These are phyloP conservation scores for Solenodon paradoxus DNA, from an alignment of 2,113 vertebrate species.

Conservation along the genomic window DNA sequence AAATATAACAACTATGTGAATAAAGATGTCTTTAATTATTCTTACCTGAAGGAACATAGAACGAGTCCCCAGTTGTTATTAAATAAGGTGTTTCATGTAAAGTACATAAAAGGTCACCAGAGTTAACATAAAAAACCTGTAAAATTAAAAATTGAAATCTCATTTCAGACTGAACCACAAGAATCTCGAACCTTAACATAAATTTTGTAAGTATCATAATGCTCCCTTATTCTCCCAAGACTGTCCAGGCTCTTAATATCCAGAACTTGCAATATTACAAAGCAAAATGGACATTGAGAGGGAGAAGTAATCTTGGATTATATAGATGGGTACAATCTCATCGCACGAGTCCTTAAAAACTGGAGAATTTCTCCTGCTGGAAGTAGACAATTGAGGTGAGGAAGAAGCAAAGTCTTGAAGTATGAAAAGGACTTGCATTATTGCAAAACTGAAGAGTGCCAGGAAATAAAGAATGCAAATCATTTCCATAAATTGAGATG, in stretches of 20 bases:
- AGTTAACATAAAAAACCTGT: constrained; percentile 82
- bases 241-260: not conserved
- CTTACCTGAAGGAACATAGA: constrained; percentile 85
- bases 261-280: not conserved
- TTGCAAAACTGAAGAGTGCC: not conserved
- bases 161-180: constrained; percentile 32
- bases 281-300: not conserved
- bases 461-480: not conserved
- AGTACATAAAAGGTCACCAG: constrained; percentile 78
- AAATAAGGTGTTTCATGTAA: constrained; percentile 78
- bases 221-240: not conserved
- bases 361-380: not conserved
- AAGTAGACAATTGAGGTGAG: not conserved
- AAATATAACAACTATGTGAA: not conserved
- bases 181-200: too few relatives aligned
- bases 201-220: too few relatives aligned
- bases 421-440: not conserved
- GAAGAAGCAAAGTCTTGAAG: not conserved
- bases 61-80: constrained; percentile 81
- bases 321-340: not conserved
- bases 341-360: not conserved
- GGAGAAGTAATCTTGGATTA: not conserved
- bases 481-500: not conserved
- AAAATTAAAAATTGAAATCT: constrained; percentile 66
- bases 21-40: constrained; percentile 24